Base-by-base conservation (phyloP, 2,113 vertebrate species). In the Aleadryas rufinucha region DNA sequence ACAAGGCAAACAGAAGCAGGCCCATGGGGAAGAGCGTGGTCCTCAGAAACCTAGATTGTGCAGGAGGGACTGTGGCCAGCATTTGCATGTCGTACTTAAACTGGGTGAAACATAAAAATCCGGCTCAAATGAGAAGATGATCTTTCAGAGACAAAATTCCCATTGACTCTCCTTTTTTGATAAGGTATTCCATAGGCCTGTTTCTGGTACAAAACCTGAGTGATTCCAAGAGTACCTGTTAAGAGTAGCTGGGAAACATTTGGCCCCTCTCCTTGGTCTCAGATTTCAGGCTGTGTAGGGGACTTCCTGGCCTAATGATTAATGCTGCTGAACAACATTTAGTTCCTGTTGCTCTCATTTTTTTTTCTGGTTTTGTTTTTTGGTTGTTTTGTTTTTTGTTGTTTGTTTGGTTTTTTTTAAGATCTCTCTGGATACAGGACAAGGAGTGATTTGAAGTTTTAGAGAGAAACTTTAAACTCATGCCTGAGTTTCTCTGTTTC, bases 1-100 rank as follows among this genome's bases (percentile, higher is more conserved):
- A 52, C 78, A 47, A 75, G 37, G 65, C 72, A 89, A 91, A 78
- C 39, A 78, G 60, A 68, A 81, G 56, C 56, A 69, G 80, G 35
- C 50, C 60, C 49, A 8, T 13, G 41, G 71, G 54, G 79, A 49
- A 80, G 57, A 91, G 16, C 0, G 0, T 17, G 42, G 20, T 77
- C 64, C 84, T 71, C 69, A 26, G 72, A 68, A 80, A 45, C 42
- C 28, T 15, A 13, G 31, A n/a, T 3, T 44, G 37, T 6, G 3
- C 41, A 30, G 63, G 78, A 79, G 30, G 28, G 68, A 41, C 71
- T 45, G 41, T 2, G 3, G 45, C 66, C 70, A 70, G 47, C 37
- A 50, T 24, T 54, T 42, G 60, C 47, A 7, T 22, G 33, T 53
- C 50, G 7, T 13, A 7, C 26, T 27, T 70, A 14, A 75, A 64